A percentile compares a stretch with the other conserved stretches of the same genome.
Conservation (phyloP, 2,888 invertebrate genomes). For the Cataglyphis rosenhaueri region DNA sequence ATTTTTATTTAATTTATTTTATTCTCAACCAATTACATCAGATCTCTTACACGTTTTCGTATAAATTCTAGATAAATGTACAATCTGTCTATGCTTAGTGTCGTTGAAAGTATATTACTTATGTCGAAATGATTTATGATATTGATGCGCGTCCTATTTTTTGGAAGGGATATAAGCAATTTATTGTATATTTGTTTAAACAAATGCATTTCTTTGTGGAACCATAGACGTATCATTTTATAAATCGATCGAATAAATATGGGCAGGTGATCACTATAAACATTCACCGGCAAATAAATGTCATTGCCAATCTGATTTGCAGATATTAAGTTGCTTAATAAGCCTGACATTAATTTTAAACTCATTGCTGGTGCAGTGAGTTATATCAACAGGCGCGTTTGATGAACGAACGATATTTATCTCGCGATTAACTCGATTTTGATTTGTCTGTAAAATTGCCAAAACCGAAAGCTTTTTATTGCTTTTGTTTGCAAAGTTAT, state of each 20-base stretch:
- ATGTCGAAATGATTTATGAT: background rate
- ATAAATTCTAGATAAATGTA: no score
- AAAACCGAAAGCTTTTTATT: constrained; percentile 42
- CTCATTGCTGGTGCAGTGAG: constrained; percentile 28
- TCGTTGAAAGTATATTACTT: background rate
- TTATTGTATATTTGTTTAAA: constrained; percentile 1
- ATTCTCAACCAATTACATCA: background rate
- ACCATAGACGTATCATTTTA: constrained; percentile 40
- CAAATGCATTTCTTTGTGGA: constrained; percentile 12
- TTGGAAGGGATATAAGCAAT: background rate
- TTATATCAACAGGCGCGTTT: constrained; percentile 35
- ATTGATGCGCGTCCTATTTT: constrained; percentile 6
- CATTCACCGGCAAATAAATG: constrained; percentile 42
- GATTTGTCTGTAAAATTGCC: constrained; percentile 46
- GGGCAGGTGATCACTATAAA: constrained; percentile 40
- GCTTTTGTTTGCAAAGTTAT: constrained; percentile 25
- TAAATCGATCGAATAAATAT: constrained; percentile 43
- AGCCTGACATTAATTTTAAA: constrained; percentile 46
- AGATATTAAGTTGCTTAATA: constrained; percentile 51
- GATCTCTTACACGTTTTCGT: background rate
- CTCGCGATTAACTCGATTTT: constrained; percentile 42
- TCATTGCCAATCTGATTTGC: constrained; percentile 44
- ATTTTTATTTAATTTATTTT: background rate
- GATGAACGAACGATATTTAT: constrained; percentile 44
- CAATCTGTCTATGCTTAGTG: no score